These are phyloP conservation scores for Phoeniculus purpureus DNA, from an alignment of 2,797 vertebrate genomes.

Conservation along the genomic window DNA sequence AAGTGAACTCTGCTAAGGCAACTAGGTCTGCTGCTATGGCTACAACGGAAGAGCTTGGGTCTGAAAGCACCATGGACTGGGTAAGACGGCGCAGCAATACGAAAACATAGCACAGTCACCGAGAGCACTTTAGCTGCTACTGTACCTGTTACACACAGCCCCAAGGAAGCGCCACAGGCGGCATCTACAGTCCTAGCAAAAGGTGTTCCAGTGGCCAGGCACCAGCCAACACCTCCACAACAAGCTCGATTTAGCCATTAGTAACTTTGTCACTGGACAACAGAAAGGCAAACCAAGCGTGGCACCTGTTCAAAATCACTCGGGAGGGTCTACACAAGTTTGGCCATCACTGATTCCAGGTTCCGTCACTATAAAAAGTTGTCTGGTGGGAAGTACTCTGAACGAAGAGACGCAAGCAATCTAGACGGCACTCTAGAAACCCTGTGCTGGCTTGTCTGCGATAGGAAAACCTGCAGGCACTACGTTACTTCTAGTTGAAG, in stretches of 20 bases:
- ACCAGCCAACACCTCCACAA: not conserved
- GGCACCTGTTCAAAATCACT: not conserved
- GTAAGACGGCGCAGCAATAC: not conserved
- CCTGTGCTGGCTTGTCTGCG: not conserved
- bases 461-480: not conserved
- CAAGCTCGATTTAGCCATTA: not conserved
- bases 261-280: not conserved
- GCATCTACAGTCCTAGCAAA: not conserved
- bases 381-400: not conserved
- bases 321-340: not conserved
- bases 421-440: not conserved
- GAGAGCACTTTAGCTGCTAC: not conserved
- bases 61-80: not conserved
- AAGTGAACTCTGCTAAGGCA: not conserved
- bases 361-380: not conserved
- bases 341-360: not conserved
- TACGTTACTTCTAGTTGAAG: not conserved
- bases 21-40: fast-evolving
- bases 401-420: not conserved
- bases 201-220: not conserved
- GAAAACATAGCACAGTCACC: not conserved
- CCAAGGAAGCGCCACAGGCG: not conserved
- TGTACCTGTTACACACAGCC: not conserved
- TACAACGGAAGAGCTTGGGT: not conserved
- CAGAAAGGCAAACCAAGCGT: not conserved